Conservation (phyloP, 2,113 vertebrate species). For the Toxotes chatareus region DNA sequence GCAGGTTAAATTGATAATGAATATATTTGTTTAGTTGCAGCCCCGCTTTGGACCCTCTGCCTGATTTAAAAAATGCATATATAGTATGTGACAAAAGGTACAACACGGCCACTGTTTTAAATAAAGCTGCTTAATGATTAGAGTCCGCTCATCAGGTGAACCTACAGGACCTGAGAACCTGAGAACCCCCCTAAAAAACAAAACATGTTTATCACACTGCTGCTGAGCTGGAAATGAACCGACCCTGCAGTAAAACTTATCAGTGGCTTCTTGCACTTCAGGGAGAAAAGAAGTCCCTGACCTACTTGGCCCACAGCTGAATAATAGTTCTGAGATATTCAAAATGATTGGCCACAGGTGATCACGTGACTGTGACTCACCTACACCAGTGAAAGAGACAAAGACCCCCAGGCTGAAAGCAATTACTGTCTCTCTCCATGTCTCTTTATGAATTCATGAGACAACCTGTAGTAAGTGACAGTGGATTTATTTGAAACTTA, state of each 20-base stretch:
- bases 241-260: not conserved
- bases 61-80: no score
- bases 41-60: no score
- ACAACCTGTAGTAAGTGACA: not conserved
- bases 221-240: not conserved
- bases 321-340: not conserved
- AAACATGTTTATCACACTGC: not conserved
- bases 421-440: not conserved
- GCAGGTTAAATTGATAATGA: no score
- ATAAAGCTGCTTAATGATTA: no score
- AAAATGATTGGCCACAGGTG: not conserved
- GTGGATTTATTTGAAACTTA: no score
- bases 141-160: no score
- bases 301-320: not conserved
- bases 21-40: no score
- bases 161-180: no score
- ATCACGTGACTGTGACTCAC: constrained; percentile 37
- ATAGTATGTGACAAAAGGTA: no score
- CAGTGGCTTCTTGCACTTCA: not conserved
- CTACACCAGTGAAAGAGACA: not conserved
- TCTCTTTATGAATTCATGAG: not conserved
- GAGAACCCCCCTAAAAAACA: no score
- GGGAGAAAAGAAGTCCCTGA: not conserved
- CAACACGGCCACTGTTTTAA: no score
- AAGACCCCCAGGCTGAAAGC: not conserved